phyloP scores from a whole-genome alignment of 2,888 invertebrate genomes.

The Deilephila porcellus region DNA sequence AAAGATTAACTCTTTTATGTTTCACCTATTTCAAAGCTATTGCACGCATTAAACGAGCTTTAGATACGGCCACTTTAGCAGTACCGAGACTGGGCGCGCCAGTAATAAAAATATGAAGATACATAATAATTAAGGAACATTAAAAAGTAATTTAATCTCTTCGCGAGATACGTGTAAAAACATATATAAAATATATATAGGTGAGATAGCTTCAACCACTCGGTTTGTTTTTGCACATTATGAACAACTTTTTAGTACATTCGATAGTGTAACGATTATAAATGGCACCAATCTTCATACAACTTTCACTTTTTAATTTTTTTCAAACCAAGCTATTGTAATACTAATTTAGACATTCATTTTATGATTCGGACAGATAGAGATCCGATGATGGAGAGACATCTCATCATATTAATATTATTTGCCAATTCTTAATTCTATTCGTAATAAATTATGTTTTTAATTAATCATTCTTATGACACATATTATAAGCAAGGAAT shows the following conservation, averaged over 20 bases:
- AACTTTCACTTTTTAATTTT: neutral
- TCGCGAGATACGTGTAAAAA: constrained; percentile 29
- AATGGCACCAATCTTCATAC: neutral
- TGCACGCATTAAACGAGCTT: constrained; percentile 27
- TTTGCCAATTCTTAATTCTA: no score
- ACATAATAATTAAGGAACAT: constrained; percentile 30
- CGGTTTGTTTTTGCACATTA: constrained; percentile 4
- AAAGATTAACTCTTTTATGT: constrained; percentile 18
- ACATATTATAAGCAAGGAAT: neutral
- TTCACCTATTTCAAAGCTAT: constrained; percentile 25
- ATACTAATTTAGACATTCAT: no score
- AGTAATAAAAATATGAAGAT: constrained; percentile 30
- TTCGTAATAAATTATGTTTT: no score
- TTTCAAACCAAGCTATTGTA: no score
- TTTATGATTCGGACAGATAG: no score
- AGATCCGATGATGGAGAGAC: no score
- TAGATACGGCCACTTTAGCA: constrained; percentile 25
- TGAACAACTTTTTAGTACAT: constrained; percentile 3
- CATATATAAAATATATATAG: constrained; percentile 29
- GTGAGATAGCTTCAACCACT: constrained; percentile 24
- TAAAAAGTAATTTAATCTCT: constrained; percentile 31
- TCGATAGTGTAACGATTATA: neutral
- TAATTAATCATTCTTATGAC: no score
- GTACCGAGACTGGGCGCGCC: constrained; percentile 16
- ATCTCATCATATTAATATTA: no score